Evolutionary conservation across 92 coral and sea anemone genomes (phyloP).

Genomic region (Bergia sp.): DNA sequence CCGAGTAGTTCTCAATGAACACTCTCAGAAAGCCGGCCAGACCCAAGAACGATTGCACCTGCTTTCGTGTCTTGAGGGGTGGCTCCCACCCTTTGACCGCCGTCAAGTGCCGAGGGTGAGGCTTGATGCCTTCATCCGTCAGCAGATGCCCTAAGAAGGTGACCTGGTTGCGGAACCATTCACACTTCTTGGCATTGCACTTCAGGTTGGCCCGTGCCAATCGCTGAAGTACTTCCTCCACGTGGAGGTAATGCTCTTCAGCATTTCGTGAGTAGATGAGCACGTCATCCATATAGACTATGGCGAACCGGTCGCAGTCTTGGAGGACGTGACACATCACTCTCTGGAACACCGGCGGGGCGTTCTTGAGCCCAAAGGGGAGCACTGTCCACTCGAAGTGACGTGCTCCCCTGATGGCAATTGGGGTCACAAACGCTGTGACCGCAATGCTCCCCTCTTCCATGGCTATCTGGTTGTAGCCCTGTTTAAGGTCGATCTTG

Average conservation of each 20-base stretch:
- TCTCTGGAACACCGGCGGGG: neutral
- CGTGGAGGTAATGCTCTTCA: neutral
- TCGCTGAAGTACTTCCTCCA: neutral
- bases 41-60: neutral
- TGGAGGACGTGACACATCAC: slow-evolving; percentile 1
- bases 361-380: neutral
- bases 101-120: too few relatives aligned
- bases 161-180: too few relatives aligned
- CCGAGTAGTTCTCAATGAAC: neutral
- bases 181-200: too few relatives aligned
- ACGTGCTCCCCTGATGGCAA: neutral
- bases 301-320: neutral
- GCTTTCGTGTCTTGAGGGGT: too few relatives aligned
- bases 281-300: neutral
- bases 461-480: neutral
- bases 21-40: neutral
- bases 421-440: slow-evolving; percentile 7
- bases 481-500: neutral
- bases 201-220: neutral
- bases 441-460: slow-evolving; percentile 1
- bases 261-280: neutral
- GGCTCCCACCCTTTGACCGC: too few relatives aligned
- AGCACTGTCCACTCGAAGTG: neutral
- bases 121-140: too few relatives aligned
- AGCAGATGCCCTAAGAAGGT: too few relatives aligned